Conservation (phyloP, 2,888 invertebrate species). For the Bhutanitis thaidina region DNA sequence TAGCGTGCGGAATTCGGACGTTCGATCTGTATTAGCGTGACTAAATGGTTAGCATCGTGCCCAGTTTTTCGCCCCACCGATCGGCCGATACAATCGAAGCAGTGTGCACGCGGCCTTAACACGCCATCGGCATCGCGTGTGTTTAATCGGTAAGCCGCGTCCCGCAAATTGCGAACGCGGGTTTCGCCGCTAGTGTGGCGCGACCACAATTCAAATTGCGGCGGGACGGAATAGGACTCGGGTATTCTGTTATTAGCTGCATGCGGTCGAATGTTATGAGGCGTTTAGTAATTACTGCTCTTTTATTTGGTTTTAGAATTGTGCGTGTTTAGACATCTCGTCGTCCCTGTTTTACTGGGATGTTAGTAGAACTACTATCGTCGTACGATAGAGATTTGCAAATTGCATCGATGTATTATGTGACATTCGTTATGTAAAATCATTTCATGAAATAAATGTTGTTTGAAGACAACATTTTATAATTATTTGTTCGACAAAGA, state of each 20-base stretch:
- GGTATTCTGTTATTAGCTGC: constrained; percentile 12
- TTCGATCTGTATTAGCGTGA: constrained; percentile 1
- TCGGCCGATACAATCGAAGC: constrained; percentile 3
- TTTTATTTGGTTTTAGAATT: constrained; percentile 7
- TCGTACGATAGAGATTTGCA: no score
- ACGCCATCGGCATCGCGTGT: constrained; percentile 30
- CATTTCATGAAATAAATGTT: no score
- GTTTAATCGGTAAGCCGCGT: constrained; percentile 29
- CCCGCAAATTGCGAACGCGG: constrained; percentile 31
- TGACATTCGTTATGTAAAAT: no score
- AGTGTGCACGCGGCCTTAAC: background rate
- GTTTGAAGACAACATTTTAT: no score
- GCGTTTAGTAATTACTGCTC: constrained; percentile 10
- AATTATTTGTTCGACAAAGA: no score
- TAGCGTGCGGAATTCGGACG: constrained; percentile 3
- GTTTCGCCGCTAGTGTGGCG: constrained; percentile 8
- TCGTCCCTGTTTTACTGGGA: no score
- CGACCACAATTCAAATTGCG: constrained; percentile 18
- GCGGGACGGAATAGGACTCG: constrained; percentile 8
- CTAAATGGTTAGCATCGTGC: background rate
- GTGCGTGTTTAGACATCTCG: background rate
- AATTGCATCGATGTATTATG: no score
- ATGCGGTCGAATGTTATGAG: constrained; percentile 13
- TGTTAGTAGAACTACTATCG: no score
- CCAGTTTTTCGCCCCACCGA: constrained; percentile 2